Evolutionary conservation across 2,797 vertebrate genomes (phyloP).

Genomic region (Sebastes matsubarae): DNA sequence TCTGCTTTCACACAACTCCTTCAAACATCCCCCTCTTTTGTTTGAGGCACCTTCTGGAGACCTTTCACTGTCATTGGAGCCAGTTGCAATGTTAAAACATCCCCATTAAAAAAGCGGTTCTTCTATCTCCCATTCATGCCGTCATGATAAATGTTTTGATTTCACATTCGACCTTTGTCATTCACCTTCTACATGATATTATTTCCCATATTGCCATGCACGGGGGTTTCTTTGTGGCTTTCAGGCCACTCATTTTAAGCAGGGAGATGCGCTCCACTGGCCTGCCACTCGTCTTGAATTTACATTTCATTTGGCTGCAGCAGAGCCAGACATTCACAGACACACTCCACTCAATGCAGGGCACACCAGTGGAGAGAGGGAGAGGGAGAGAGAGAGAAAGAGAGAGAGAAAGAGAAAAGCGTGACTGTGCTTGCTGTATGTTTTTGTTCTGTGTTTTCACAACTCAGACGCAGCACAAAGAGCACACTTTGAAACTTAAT

Average conservation of each 20-base stretch:
- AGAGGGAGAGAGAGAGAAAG: constrained; percentile 38
- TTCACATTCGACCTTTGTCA: constrained; percentile 16
- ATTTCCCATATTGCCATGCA: constrained; percentile 9
- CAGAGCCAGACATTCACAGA: constrained; percentile 39
- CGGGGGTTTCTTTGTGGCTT: constrained; percentile 13
- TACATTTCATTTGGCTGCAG: constrained; percentile 35
- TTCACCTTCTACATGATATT: constrained; percentile 1
- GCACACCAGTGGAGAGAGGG: constrained; percentile 43
- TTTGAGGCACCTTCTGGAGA: neutral
- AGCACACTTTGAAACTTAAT: constrained; percentile 69
- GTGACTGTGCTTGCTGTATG: constrained; percentile 81
- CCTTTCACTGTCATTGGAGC: neutral
- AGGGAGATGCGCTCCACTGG: constrained; percentile 18
- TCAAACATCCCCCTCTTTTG: neutral
- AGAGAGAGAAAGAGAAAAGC: constrained; percentile 71
- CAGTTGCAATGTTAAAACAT: neutral
- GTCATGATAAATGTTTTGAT: neutral
- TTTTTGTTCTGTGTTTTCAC: constrained; percentile 79
- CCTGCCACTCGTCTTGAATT: constrained; percentile 24
- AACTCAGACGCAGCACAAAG: constrained; percentile 79
- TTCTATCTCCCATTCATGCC: neutral
- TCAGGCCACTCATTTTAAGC: constrained; percentile 24
- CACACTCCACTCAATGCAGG: constrained; percentile 49
- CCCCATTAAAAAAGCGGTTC: neutral
- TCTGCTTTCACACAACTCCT: neutral